A percentile compares a stretch with the other conserved stretches of the same genome.
Evolutionary conservation across 92 coral and sea anemone species (phyloP).

Genomic region (Diadumene lineata): DNA sequence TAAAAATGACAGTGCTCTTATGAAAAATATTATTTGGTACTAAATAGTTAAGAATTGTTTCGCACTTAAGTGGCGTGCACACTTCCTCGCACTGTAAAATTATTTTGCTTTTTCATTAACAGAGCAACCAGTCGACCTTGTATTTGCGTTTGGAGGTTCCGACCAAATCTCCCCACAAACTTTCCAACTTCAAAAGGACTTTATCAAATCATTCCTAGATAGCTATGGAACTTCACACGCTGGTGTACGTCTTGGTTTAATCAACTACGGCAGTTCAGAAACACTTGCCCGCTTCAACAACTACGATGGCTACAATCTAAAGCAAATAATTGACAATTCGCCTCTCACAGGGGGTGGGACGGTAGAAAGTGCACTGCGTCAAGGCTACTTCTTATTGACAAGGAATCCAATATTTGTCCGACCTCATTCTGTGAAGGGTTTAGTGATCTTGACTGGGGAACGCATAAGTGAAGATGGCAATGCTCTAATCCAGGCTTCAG

Average conservation of each 20-base stretch:
- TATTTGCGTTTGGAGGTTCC: slow-evolving; percentile 86
- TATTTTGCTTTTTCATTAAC: neutral
- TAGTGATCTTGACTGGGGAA: slow-evolving; percentile 82
- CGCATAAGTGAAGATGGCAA: slow-evolving; percentile 37
- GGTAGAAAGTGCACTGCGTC: slow-evolving; percentile 59
- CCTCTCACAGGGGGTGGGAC: slow-evolving; percentile 57
- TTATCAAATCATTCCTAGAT: slow-evolving; percentile 83
- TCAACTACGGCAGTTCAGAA: slow-evolving; percentile 65
- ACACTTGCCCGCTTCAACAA: slow-evolving; percentile 67
- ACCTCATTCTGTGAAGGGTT: slow-evolving; percentile 65
- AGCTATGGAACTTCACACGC: slow-evolving; percentile 68
- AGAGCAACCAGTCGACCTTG: slow-evolving; percentile 85
- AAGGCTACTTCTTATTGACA: slow-evolving; percentile 48
- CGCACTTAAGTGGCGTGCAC: too few relatives aligned
- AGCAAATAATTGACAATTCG: slow-evolving; percentile 56
- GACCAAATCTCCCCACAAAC: slow-evolving; percentile 59
- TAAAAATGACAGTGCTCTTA: too few relatives aligned
- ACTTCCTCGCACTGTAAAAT: neutral
- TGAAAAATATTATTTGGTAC: too few relatives aligned
- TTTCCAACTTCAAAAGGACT: slow-evolving; percentile 80
- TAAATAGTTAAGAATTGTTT: too few relatives aligned
- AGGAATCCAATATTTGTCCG: slow-evolving; percentile 52
- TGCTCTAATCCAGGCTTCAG: slow-evolving; percentile 48
- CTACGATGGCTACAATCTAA: slow-evolving; percentile 64
- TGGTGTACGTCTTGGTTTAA: slow-evolving; percentile 70